Percentiles rank a stretch among this genome's conserved stretches.
Conservation (phyloP, 2,888 invertebrate species). For the Nephrotoma appendiculata region DNA sequence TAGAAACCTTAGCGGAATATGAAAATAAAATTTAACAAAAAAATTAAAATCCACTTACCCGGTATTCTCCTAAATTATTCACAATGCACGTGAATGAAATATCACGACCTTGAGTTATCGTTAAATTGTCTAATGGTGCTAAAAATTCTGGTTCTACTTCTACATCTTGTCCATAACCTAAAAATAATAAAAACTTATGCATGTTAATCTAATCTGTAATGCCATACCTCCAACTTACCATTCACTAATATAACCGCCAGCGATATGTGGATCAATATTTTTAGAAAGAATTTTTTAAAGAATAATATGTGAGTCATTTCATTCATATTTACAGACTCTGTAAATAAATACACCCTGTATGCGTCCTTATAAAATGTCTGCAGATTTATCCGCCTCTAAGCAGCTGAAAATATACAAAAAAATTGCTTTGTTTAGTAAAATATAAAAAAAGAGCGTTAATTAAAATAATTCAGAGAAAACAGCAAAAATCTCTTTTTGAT, state of each 20-base stretch:
- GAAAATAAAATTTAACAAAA: too few species aligned
- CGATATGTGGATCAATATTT: constrained; percentile 12
- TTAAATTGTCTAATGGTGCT: constrained; percentile 71
- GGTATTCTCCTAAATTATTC: constrained; percentile 73
- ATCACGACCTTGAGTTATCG: constrained; percentile 75
- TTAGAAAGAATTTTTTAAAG: constrained; percentile 10
- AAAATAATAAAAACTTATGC: constrained; percentile 15
- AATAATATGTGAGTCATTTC: constrained; percentile 2
- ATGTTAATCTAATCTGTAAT: not conserved
- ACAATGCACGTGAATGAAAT: constrained; percentile 82
- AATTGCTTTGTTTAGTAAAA: not conserved
- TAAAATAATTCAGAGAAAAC: too few species aligned
- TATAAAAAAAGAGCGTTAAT: too few species aligned
- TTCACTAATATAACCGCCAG: constrained; percentile 15
- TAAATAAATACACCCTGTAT: not conserved
- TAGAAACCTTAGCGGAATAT: too few species aligned
- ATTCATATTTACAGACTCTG: not conserved
- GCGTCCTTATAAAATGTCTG: not conserved
- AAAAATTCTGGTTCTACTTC: constrained; percentile 65
- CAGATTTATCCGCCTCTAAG: not conserved
- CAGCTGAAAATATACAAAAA: not conserved
- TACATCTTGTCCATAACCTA: constrained; percentile 57
- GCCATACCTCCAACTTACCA: constrained; percentile 17
- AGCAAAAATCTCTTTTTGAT: too few species aligned
- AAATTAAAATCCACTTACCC: constrained; percentile 41